Conservation (phyloP, 2,888 invertebrate species). For the Mechanitis messenoides region DNA sequence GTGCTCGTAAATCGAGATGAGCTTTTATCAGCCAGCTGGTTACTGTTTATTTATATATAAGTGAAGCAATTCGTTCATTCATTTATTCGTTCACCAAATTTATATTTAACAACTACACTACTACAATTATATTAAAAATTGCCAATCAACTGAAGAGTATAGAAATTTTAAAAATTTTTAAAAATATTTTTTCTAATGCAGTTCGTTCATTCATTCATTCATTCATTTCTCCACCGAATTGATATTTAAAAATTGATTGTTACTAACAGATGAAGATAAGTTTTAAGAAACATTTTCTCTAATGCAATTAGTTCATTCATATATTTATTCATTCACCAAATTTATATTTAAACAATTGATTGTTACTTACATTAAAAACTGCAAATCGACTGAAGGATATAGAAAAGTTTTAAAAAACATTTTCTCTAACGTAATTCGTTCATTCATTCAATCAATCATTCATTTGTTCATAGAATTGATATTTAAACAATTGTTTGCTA, state of each 20-base stretch:
- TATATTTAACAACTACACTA: too few species aligned
- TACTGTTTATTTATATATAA: slow-evolving; percentile 28
- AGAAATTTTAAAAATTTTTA: slow-evolving; percentile 16
- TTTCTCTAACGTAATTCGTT: background rate
- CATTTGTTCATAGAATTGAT: too few species aligned
- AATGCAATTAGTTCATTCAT: slow-evolving; percentile 4
- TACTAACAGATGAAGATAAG: background rate
- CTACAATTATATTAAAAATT: too few species aligned
- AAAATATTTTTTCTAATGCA: slow-evolving; percentile 4
- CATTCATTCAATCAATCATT: slow-evolving; percentile 8
- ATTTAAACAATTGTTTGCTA: too few species aligned
- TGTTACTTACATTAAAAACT: too few species aligned
- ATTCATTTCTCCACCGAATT: background rate
- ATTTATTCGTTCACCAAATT: too few species aligned
- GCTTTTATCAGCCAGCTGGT: slow-evolving; percentile 61
- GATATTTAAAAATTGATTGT: too few species aligned
- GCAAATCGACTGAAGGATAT: background rate
- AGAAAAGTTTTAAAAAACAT: slow-evolving; percentile 5
- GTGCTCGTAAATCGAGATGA: slow-evolving; percentile 74
- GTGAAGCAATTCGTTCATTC: slow-evolving; percentile 19
- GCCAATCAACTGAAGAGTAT: too few species aligned
- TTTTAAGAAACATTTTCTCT: slow-evolving; percentile 1
- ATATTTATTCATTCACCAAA: too few species aligned
- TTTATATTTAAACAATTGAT: too few species aligned
- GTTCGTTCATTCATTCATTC: slow-evolving; percentile 2